Conservation (phyloP, 2,797 vertebrate species). For the Xerus rutilus region DNA sequence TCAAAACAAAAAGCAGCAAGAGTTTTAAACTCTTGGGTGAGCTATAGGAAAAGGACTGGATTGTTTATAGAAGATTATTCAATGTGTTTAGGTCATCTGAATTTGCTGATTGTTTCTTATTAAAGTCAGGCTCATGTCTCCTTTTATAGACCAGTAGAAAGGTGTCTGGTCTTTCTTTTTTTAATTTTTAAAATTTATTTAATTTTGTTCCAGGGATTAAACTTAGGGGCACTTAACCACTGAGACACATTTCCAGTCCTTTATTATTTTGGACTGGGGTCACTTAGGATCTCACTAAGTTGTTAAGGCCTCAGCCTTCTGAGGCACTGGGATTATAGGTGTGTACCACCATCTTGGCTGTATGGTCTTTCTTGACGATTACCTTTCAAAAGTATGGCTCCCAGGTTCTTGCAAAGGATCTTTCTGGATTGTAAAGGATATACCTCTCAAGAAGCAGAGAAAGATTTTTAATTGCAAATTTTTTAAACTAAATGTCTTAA, state of each 20-base stretch:
- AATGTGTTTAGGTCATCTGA: neutral
- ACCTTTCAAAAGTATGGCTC: neutral
- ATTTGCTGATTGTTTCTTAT: neutral
- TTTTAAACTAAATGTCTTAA: neutral
- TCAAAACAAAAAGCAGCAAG: neutral
- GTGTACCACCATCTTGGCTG: no score
- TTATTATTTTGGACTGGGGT: no score
- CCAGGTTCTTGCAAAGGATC: neutral
- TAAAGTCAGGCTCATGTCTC: neutral
- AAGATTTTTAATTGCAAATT: neutral
- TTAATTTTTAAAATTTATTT: no score
- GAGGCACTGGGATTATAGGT: no score
- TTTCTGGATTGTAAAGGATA: neutral
- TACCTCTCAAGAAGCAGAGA: neutral
- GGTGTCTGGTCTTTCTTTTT: no score
- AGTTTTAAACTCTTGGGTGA: neutral
- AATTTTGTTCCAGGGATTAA: no score
- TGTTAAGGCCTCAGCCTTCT: no score
- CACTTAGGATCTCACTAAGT: no score
- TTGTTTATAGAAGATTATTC: neutral
- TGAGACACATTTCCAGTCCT: no score
- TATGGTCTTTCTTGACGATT: neutral
- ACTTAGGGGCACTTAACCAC: no score
- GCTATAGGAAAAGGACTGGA: neutral
- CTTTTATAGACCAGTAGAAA: rapidly evolving